Conservation (phyloP, 1,140 invertebrate species). For the Conopomorpha cramerella region DNA sequence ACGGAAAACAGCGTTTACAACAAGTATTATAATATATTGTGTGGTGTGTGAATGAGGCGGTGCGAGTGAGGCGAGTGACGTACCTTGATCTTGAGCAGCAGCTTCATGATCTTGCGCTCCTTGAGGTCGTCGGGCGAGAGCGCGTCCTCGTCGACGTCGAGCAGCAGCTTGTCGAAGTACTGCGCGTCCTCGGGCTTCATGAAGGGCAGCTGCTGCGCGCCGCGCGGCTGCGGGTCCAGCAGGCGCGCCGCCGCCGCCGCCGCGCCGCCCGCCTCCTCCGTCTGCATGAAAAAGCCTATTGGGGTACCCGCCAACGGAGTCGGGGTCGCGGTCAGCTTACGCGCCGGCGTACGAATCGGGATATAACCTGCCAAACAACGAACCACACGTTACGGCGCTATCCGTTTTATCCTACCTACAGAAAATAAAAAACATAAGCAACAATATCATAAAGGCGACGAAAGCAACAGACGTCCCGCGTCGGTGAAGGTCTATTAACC, state of each 20-base stretch:
- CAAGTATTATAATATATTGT: no score
- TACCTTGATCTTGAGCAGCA: constrained; percentile 94
- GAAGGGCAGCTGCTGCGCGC: constrained; percentile 88
- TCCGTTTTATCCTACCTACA: constrained; percentile 3
- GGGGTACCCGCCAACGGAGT: constrained; percentile 94
- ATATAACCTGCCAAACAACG: constrained; percentile 75
- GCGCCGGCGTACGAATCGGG: constrained; percentile 95
- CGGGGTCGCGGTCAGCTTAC: constrained; percentile 96
- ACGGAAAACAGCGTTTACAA: no score
- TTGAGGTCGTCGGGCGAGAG: constrained; percentile 96
- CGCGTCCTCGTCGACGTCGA: constrained; percentile 97
- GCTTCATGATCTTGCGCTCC: constrained; percentile 98
- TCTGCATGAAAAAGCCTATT: constrained; percentile 95
- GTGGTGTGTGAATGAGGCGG: not conserved
- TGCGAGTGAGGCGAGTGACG: not conserved
- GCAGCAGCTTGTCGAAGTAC: constrained; percentile 98
- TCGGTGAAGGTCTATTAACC: constrained; percentile 37
- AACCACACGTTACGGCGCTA: no score
- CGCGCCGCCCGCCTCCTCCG: constrained; percentile 75
- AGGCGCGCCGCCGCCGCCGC: constrained; percentile 79
- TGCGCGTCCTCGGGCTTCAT: constrained; percentile 99
- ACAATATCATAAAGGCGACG: no score
- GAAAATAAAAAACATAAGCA: no score
- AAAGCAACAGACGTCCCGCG: constrained; percentile 5
- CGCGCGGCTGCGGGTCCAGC: constrained; percentile 96